Percentiles rank a stretch among this genome's conserved stretches.
Conservation (phyloP, 2,113 vertebrate species). For the Eurystomus gularis region DNA sequence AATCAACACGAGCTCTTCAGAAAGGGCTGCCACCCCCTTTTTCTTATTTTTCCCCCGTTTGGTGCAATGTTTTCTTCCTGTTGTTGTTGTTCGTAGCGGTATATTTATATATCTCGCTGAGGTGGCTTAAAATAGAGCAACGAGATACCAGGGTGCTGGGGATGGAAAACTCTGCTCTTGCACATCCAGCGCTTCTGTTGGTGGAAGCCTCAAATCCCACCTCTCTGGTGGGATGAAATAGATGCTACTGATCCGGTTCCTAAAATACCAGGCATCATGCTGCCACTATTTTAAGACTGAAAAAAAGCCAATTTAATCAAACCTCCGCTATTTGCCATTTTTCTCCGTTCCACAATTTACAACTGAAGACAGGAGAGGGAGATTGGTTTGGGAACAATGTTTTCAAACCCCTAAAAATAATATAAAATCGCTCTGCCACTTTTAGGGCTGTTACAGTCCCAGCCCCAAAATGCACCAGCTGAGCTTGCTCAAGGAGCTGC, state of each 20-base stretch:
- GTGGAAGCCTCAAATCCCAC: not conserved
- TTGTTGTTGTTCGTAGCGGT: not conserved
- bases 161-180: not conserved
- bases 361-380: not conserved
- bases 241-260: not conserved
- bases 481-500: not conserved
- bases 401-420: not conserved
- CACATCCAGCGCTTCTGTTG: not conserved
- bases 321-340: not conserved
- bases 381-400: not conserved
- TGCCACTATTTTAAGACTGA: not conserved
- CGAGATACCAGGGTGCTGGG: not conserved
- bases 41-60: not conserved
- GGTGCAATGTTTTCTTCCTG: not conserved
- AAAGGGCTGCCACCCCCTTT: not conserved
- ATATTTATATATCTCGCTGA: not conserved
- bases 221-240: not conserved
- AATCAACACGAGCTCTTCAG: not conserved
- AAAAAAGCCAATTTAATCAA: not conserved
- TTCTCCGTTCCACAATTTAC: not conserved
- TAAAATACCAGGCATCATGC: not conserved
- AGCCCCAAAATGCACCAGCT: not conserved
- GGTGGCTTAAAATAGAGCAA: not conserved
- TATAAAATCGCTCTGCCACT: not conserved
- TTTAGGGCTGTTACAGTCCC: not conserved